These are phyloP conservation scores for Siderastrea siderea DNA, from an alignment of 92 coral and sea anemone genomes.

Conservation along the genomic window DNA sequence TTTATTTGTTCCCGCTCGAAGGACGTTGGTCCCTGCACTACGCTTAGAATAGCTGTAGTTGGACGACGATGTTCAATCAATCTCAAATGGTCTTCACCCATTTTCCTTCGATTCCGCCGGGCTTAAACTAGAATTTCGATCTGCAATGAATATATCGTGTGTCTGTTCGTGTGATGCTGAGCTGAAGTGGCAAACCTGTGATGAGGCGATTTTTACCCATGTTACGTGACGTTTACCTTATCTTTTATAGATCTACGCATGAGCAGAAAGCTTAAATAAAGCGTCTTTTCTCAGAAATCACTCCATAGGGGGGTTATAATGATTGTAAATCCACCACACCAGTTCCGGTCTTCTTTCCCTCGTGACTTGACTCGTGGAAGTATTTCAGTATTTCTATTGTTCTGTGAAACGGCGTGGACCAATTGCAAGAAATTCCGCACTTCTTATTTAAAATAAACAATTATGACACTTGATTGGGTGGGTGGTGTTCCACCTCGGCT, in stretches of 20 bases:
- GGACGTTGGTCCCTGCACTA: not conserved
- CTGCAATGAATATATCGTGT: not conserved
- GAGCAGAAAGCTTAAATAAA: not conserved
- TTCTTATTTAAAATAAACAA: not conserved
- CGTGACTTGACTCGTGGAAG: too few relatives aligned
- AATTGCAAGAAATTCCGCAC: not conserved
- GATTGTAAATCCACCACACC: not conserved
- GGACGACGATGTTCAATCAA: conserved; percentile 9
- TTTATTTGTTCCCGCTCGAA: conserved; percentile 12
- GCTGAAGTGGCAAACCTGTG: not conserved
- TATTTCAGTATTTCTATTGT: not conserved
- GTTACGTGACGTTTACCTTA: not conserved
- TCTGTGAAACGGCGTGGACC: not conserved
- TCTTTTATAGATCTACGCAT: not conserved
- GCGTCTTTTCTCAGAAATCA: conserved; percentile 19
- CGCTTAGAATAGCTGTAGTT: not conserved
- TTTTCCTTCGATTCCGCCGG: not conserved
- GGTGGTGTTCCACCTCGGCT: too few relatives aligned
- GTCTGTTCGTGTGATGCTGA: not conserved
- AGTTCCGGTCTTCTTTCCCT: not conserved
- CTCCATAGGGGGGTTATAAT: not conserved
- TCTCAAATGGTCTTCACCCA: conserved; percentile 22
- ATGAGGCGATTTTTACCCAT: not conserved
- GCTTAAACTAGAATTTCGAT: not conserved
- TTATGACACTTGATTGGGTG: too few relatives aligned